Evolutionary conservation across 2,888 invertebrate species (phyloP).

Genomic region (Tipula helvola): DNA sequence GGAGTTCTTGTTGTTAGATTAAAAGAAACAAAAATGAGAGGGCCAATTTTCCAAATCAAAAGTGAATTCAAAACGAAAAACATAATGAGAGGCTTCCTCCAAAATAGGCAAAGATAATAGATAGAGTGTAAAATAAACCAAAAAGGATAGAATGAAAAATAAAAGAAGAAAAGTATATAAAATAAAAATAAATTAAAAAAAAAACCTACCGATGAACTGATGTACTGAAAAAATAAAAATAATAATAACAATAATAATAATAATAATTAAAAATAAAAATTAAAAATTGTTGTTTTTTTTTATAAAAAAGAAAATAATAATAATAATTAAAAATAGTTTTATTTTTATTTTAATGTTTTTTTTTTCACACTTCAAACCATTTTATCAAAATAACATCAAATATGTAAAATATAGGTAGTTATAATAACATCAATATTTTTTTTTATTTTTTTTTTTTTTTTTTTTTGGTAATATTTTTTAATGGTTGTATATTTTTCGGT

Average conservation of each 20-base stretch:
- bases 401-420: not conserved
- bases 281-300: not conserved
- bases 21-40: not conserved
- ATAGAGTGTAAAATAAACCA: not conserved
- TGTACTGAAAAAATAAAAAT: constrained; percentile 9
- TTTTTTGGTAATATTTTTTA: not conserved
- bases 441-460: not conserved
- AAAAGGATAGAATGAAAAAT: not conserved
- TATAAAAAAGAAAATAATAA: constrained; percentile 1
- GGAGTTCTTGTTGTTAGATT: not conserved
- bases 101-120: not conserved
- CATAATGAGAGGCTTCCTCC: not conserved
- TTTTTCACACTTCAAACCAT: not conserved
- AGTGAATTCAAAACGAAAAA: not conserved
- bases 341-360: not conserved
- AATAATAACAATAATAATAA: constrained; percentile 5
- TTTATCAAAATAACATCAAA: not conserved
- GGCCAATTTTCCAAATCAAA: not conserved
- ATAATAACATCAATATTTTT: not conserved
- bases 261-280: constrained; percentile 10
- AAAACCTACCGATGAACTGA: constrained; percentile 9
- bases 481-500: not conserved
- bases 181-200: constrained; percentile 8
- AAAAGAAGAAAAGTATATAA: not conserved
- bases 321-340: not conserved